Evolutionary conservation across 2,113 vertebrate species (phyloP).

Genomic region (Hystrix cristata): DNA sequence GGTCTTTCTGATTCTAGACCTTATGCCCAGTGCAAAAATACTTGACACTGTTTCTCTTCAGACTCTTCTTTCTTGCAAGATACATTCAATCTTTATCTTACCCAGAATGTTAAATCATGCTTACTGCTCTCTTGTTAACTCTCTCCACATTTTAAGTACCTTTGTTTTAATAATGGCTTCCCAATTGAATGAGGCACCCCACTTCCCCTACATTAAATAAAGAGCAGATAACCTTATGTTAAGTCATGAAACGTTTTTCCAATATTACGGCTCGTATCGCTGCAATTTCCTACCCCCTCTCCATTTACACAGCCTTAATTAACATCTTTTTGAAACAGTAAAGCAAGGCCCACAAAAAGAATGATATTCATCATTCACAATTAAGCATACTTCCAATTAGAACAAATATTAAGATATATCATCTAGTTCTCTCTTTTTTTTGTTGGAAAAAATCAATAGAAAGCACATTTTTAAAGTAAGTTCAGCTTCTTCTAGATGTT

Average conservation of each 20-base stretch:
- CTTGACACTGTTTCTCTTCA: neutral
- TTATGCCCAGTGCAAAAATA: neutral
- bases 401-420: conserved; percentile 40
- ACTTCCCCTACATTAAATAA: neutral
- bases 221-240: neutral
- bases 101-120: neutral
- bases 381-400: neutral
- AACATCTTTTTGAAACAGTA: conserved; percentile 50
- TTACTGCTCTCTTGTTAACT: neutral
- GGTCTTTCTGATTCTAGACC: neutral
- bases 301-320: conserved; percentile 13
- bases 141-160: neutral
- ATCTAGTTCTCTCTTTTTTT: conserved; percentile 26
- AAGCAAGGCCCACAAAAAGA: conserved; percentile 17
- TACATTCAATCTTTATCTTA: neutral
- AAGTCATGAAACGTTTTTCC: neutral
- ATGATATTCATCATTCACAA: conserved; percentile 51
- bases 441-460: conserved; percentile 25
- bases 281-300: neutral
- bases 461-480: conserved; percentile 47
- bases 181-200: neutral
- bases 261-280: neutral
- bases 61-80: neutral
- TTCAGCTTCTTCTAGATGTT: conserved; percentile 8
- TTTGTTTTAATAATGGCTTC: neutral